Conservation (phyloP, 2,888 invertebrate genomes). For the Crossocerus cetratus region DNA sequence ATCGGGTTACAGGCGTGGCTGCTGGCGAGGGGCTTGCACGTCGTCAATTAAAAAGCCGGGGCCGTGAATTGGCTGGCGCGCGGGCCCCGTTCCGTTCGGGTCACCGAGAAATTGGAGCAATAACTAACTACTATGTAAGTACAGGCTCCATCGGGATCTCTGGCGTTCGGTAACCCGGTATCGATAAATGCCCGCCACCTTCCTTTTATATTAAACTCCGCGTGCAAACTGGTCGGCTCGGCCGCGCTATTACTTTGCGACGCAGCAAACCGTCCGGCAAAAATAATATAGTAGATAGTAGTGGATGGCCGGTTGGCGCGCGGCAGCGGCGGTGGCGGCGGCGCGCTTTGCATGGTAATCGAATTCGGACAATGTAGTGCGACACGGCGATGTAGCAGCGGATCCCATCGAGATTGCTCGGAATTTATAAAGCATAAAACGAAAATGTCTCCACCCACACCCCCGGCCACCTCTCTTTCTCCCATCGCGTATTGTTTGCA, state of each 20-base stretch:
- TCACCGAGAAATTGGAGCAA: too few species aligned
- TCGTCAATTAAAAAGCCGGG: too few species aligned
- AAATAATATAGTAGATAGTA: conserved; percentile 12
- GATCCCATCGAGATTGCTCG: conserved; percentile 24
- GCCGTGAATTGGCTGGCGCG: too few species aligned
- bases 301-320: neutral
- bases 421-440: conserved; percentile 44
- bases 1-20: too few species aligned
- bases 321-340: conserved; percentile 5
- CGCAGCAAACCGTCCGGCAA: conserved; percentile 13
- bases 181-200: conserved; percentile 43
- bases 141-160: conserved; percentile 1
- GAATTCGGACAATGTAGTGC: conserved; percentile 38
- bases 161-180: conserved; percentile 43
- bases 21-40: too few species aligned
- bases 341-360: conserved; percentile 46
- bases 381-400: neutral
- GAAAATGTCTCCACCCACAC: conserved; percentile 19
- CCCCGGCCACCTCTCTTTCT: neutral
- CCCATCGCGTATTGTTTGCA: neutral
- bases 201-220: conserved; percentile 30
- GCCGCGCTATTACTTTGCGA: conserved; percentile 38
- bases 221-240: conserved; percentile 27
- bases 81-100: too few species aligned
- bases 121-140: neutral